Percentiles rank a stretch among this genome's conserved stretches.
Evolutionary conservation across 2,797 vertebrate genomes (phyloP).

Genomic region (Parotocinclus haroldoi): DNA sequence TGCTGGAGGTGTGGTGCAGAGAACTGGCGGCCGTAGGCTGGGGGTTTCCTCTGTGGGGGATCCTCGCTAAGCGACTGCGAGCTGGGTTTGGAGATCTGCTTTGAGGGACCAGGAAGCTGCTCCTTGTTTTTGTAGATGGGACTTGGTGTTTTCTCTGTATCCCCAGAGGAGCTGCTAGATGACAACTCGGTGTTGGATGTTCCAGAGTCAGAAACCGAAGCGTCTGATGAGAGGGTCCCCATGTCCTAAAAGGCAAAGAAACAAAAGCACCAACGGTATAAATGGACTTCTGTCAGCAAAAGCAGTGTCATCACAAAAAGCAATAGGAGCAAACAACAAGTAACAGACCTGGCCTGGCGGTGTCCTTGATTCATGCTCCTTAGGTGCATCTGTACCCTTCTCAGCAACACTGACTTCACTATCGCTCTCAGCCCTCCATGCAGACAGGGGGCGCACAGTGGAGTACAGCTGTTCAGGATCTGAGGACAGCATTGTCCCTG

Average conservation of each 20-base stretch:
- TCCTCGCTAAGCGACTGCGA: constrained; percentile 25
- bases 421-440: constrained; percentile 52
- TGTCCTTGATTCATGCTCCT: constrained; percentile 32
- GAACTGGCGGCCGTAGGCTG: constrained; percentile 58
- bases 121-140: constrained; percentile 55
- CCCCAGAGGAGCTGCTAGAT: constrained; percentile 55
- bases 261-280: background rate
- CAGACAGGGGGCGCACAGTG: constrained; percentile 60
- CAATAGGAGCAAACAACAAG: background rate
- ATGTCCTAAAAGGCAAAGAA: constrained; percentile 45
- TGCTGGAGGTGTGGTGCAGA: constrained; percentile 60
- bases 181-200: constrained; percentile 57
- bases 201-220: constrained; percentile 55
- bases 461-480: constrained; percentile 62
- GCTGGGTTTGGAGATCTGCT: constrained; percentile 25
- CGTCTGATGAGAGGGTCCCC: constrained; percentile 57
- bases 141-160: constrained; percentile 52
- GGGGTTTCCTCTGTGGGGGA: constrained; percentile 50
- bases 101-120: constrained; percentile 6
- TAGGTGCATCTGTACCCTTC: constrained; percentile 23
- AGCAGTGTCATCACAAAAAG: background rate
- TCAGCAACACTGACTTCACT: constrained; percentile 15
- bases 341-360: constrained; percentile 43
- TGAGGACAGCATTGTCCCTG: constrained; percentile 56
- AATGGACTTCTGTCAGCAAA: background rate